A percentile compares a stretch with the other conserved stretches of the same genome.
These are phyloP conservation scores for Furcifer pardalis DNA, from an alignment of 2,797 vertebrate genomes.

Conservation along the genomic window DNA sequence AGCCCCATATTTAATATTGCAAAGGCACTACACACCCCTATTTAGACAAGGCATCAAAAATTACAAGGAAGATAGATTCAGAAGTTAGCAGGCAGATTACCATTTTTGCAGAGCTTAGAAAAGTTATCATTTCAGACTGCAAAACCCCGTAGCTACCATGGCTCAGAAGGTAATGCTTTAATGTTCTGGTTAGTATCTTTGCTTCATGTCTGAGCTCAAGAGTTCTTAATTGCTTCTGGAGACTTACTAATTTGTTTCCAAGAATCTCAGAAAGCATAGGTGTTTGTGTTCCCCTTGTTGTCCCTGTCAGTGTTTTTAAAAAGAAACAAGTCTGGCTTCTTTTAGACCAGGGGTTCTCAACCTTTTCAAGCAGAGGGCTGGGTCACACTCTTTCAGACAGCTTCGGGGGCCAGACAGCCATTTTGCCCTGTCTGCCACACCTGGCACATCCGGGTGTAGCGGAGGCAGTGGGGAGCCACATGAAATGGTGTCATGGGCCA, in stretches of 20 bases:
- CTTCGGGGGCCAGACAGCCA: no score
- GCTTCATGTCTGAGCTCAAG: not conserved
- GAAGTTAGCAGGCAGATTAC: not conserved
- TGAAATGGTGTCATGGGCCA: no score
- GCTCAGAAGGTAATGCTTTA: not conserved
- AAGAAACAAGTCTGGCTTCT: slow-evolving; percentile 46
- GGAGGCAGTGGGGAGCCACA: no score
- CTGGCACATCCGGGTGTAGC: no score
- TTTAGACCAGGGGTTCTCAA: no score
- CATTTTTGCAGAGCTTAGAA: not conserved
- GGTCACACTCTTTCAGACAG: no score
- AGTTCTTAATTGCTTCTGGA: not conserved
- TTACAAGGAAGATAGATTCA: not conserved
- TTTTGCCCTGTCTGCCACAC: no score
- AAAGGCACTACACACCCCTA: not conserved
- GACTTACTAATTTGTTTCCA: not conserved
- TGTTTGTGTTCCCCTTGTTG: not conserved
- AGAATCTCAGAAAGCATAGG: slow-evolving; percentile 36
- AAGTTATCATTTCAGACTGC: not conserved
- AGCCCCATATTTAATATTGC: not conserved
- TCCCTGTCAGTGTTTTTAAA: not conserved
- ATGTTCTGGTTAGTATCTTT: not conserved
- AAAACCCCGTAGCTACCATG: not conserved
- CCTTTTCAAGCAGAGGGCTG: no score
- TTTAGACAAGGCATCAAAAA: not conserved